phyloP scores from a whole-genome alignment of 2,797 vertebrate genomes.

The Protonibea diacanthus region DNA sequence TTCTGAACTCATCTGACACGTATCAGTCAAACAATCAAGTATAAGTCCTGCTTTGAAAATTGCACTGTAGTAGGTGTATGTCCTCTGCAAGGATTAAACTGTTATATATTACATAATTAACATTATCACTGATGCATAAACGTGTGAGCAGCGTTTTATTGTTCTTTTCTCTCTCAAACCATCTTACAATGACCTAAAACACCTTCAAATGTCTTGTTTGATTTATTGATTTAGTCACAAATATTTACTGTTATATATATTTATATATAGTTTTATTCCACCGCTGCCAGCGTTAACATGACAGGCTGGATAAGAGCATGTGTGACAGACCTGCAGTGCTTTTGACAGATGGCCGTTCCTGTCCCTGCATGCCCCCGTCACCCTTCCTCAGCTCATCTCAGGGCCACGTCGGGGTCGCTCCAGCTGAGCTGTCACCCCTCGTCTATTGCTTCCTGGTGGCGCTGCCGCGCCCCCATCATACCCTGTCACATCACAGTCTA shows the following conservation, averaged over 20 bases:
- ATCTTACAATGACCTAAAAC: background rate
- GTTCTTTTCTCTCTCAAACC: no score
- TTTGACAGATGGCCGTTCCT: conserved; percentile 53
- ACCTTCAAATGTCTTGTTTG: background rate
- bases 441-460: conserved; percentile 41
- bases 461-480: conserved; percentile 38
- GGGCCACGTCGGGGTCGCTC: conserved; percentile 39
- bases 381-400: conserved; percentile 25
- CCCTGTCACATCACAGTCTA: conserved; percentile 49
- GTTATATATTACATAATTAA: background rate
- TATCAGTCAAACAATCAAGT: no score
- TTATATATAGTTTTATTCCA: background rate
- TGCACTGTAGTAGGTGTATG: background rate
- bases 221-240: background rate
- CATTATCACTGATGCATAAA: background rate
- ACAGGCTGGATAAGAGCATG: conserved; percentile 23
- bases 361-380: conserved; percentile 41
- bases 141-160: background rate
- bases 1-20: no score
- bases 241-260: background rate
- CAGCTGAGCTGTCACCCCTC: conserved; percentile 67
- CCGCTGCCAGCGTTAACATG: background rate
- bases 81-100: background rate
- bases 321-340: conserved; percentile 45
- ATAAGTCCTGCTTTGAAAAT: background rate